phyloP scores from a whole-genome alignment of 2,888 invertebrate genomes.

The Apotomis capreana region DNA sequence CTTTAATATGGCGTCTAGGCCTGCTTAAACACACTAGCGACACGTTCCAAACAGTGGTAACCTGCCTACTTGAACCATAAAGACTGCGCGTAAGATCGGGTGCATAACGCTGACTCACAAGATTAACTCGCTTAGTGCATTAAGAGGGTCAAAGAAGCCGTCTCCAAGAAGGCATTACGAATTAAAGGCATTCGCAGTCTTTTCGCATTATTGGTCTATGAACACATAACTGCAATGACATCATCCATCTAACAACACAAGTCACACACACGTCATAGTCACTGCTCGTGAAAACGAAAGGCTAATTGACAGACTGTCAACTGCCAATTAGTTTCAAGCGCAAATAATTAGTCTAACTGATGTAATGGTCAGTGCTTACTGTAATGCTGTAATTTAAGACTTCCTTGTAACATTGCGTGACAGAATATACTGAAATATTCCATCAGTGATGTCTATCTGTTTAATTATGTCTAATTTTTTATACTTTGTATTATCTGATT shows the following conservation, averaged over 20 bases:
- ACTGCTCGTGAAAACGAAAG: conserved; percentile 16
- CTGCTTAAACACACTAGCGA: no score
- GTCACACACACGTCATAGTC: neutral
- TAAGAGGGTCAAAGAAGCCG: no score
- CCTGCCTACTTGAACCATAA: no score
- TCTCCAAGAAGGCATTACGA: no score
- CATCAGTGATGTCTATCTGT: neutral
- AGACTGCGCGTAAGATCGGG: no score
- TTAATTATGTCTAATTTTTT: neutral
- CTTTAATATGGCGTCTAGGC: no score
- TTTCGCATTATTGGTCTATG: no score
- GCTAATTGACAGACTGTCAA: conserved; percentile 16
- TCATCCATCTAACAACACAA: neutral
- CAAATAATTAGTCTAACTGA: conserved; percentile 11
- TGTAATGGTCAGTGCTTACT: conserved; percentile 7
- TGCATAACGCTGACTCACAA: no score
- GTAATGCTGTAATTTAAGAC: conserved; percentile 14
- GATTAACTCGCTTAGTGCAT: no score
- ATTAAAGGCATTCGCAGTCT: no score
- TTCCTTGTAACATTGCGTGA: conserved; percentile 11
- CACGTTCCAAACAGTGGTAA: no score
- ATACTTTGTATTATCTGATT: neutral
- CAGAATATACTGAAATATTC: neutral
- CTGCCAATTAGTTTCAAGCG: conserved; percentile 20
- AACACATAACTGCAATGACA: no score